Evolutionary conservation across 2,888 invertebrate genomes (phyloP).

Genomic region (Ornithoptera priamus): DNA sequence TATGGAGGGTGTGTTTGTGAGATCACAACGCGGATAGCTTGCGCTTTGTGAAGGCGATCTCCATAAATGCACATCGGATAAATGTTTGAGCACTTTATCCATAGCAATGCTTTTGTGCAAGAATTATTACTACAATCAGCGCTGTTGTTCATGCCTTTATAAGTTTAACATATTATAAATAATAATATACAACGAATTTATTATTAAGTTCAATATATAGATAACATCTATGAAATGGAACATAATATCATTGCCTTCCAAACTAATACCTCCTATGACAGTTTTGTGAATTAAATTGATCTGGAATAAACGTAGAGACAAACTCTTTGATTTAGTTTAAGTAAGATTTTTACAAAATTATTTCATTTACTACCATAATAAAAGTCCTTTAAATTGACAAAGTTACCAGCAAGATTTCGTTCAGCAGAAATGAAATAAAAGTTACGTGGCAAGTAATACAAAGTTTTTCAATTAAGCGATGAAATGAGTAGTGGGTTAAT

Average conservation of each 20-base stretch:
- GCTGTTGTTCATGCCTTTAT: background rate
- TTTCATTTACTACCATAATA: too few relatives aligned
- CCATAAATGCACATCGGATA: constrained; percentile 21
- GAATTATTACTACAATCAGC: constrained; percentile 6
- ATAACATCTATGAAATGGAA: background rate
- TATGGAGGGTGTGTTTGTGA: constrained; percentile 13
- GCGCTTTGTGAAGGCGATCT: constrained; percentile 18
- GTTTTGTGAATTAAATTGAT: too few relatives aligned
- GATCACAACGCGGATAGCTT: constrained; percentile 23
- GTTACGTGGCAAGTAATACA: too few relatives aligned
- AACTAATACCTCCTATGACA: background rate
- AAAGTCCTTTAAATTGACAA: too few relatives aligned
- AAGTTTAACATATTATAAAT: background rate
- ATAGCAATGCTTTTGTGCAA: constrained; percentile 3
- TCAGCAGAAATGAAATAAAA: too few relatives aligned
- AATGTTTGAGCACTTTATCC: constrained; percentile 26
- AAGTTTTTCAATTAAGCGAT: too few relatives aligned
- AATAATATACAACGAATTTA: background rate
- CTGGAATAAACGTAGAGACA: too few relatives aligned
- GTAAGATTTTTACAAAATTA: too few relatives aligned
- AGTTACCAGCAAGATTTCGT: too few relatives aligned
- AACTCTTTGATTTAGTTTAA: too few relatives aligned
- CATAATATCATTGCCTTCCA: background rate
- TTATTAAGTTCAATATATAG: background rate
- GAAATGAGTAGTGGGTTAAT: background rate